phyloP scores from a whole-genome alignment of 2,888 invertebrate genomes.

The Heliconius aoede region DNA sequence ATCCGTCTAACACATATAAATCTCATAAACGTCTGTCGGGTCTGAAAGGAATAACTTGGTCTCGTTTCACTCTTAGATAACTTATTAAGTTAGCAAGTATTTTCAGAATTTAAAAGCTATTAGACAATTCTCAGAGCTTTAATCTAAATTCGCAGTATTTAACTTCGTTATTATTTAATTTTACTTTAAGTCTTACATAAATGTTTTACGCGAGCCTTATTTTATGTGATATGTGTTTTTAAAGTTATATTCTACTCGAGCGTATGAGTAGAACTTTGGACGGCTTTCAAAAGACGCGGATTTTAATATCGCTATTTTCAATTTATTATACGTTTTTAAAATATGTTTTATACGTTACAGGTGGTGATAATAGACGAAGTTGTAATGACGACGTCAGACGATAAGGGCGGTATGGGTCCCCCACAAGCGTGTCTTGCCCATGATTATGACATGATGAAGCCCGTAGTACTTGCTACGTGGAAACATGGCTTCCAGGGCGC shows the following conservation, averaged over 20 bases:
- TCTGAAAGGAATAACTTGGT: conserved; percentile 29
- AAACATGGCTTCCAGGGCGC: conserved; percentile 97
- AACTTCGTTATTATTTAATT: conserved; percentile 21
- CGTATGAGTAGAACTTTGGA: not conserved
- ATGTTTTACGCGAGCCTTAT: not conserved
- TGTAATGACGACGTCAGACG: conserved; percentile 92
- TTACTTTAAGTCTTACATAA: not conserved
- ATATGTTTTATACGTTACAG: conserved; percentile 63
- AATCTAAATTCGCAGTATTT: conserved; percentile 20
- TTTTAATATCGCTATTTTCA: not conserved
- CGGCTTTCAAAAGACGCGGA: not conserved
- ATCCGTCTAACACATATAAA: conserved; percentile 27
- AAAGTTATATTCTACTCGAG: not conserved
- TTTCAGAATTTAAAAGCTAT: conserved; percentile 27
- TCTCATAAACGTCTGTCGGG: conserved; percentile 30
- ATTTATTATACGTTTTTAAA: not conserved
- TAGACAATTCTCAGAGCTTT: conserved; percentile 24
- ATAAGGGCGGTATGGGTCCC: conserved; percentile 86
- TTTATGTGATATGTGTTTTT: not conserved
- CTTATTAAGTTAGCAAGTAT: conserved; percentile 27
- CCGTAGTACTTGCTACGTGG: conserved; percentile 96
- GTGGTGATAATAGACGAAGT: conserved; percentile 96
- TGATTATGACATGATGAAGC: conserved; percentile 96
- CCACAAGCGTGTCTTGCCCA: conserved; percentile 93
- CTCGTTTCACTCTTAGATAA: conserved; percentile 28